Evolutionary conservation across 2,113 vertebrate genomes (phyloP).

Genomic region (Myrmecophaga tridactyla): DNA sequence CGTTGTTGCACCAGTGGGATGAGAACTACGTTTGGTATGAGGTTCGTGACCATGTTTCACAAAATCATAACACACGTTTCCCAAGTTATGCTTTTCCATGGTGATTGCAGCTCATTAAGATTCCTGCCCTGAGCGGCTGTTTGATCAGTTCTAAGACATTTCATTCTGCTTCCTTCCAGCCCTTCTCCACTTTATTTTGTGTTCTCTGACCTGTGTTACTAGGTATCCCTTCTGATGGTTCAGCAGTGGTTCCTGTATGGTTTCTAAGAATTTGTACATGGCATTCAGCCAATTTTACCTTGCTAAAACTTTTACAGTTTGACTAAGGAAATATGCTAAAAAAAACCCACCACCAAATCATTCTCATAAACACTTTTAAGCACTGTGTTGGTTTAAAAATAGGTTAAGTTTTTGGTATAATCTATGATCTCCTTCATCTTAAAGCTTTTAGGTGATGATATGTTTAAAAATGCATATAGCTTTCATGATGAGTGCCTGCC

Average conservation of each 20-base stretch:
- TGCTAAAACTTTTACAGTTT: background rate
- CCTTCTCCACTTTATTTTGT: background rate
- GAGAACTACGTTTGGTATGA: background rate
- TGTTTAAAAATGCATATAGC: background rate
- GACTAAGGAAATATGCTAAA: slow-evolving; percentile 1
- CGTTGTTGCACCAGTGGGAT: background rate
- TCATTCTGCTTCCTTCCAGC: background rate
- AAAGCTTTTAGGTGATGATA: background rate
- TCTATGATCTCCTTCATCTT: background rate
- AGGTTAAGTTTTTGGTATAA: background rate
- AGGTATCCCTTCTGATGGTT: background rate
- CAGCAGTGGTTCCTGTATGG: background rate
- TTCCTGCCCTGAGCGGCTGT: background rate
- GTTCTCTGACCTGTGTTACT: background rate
- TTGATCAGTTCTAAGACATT: background rate
- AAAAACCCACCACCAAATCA: background rate
- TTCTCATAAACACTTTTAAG: background rate
- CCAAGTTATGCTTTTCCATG: background rate
- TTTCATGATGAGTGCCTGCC: background rate
- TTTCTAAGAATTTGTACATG: background rate
- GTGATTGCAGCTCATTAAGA: background rate
- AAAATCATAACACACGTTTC: background rate
- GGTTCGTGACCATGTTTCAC: background rate
- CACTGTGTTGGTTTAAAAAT: background rate
- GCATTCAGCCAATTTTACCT: background rate